phyloP scores from a whole-genome alignment of 1,140 invertebrate species.

The Mizuhopecten yessoensis region DNA sequence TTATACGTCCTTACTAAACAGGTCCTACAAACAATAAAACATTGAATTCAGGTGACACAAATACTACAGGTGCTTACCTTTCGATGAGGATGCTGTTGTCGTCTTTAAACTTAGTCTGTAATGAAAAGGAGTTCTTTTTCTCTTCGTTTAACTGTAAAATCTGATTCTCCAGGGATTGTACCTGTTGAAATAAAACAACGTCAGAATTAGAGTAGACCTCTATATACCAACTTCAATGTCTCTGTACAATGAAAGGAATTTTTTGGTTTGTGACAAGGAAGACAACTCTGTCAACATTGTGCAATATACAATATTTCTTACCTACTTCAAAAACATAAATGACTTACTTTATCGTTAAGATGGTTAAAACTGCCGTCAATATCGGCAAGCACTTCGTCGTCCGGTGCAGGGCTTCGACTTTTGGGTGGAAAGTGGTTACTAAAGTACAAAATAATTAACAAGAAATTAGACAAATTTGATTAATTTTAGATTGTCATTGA shows the following conservation, averaged over 20 bases:
- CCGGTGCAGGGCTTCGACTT: slow-evolving; percentile 64
- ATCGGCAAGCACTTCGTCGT: slow-evolving; percentile 78
- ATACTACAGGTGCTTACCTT: slow-evolving; percentile 65
- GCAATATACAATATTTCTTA: neutral
- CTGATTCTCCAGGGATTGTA: slow-evolving; percentile 75
- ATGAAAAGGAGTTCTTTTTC: slow-evolving; percentile 66
- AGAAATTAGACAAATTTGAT: too few relatives aligned
- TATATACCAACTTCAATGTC: too few relatives aligned
- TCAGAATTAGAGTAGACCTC: neutral
- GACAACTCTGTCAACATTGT: neutral
- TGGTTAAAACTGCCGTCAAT: slow-evolving; percentile 81
- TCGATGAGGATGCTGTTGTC: slow-evolving; percentile 76
- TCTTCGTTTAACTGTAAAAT: slow-evolving; percentile 71
- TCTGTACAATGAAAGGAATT: too few relatives aligned
- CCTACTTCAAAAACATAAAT: too few relatives aligned
- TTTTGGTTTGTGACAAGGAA: neutral
- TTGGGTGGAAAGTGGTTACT: neutral
- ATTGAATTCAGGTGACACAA: too few relatives aligned
- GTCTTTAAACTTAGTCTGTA: slow-evolving; percentile 73
- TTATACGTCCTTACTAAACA: too few relatives aligned
- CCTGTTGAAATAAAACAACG: slow-evolving; percentile 63
- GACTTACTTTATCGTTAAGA: slow-evolving; percentile 76
- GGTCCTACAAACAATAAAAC: too few relatives aligned
- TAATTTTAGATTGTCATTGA: too few relatives aligned
- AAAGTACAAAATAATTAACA: neutral